Evolutionary conservation across 1,140 invertebrate genomes (phyloP).

Genomic region (Saccostrea echinata): DNA sequence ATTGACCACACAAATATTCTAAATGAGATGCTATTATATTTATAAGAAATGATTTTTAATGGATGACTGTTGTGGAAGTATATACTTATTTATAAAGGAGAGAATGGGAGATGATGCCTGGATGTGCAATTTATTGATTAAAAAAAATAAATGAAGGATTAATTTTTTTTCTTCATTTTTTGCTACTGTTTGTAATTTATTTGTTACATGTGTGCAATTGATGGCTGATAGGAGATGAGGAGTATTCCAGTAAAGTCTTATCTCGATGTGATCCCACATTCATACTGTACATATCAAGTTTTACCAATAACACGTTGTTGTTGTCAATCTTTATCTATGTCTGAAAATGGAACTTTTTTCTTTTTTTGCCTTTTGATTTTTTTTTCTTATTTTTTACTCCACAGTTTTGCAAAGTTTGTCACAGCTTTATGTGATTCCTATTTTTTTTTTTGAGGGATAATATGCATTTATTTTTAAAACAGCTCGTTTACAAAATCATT

Average conservation of each 20-base stretch:
- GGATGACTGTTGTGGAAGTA: neutral
- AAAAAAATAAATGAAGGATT: neutral
- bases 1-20: neutral
- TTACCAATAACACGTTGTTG: slow-evolving; percentile 32
- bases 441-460: neutral
- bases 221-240: neutral
- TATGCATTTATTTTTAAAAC: neutral
- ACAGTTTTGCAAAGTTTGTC: neutral
- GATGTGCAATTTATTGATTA: neutral
- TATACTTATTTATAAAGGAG: slow-evolving; percentile 4
- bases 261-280: neutral
- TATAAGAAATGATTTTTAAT: neutral
- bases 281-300: slow-evolving; percentile 35
- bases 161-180: neutral
- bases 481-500: neutral
- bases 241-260: neutral
- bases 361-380: neutral
- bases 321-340: slow-evolving; percentile 31
- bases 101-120: neutral
- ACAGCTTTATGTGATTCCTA: neutral
- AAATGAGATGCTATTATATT: slow-evolving; percentile 20
- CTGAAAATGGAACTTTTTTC: neutral
- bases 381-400: neutral
- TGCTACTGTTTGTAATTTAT: slow-evolving; percentile 15
- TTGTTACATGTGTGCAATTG: slow-evolving; percentile 8